Base-by-base conservation (phyloP, 1,140 invertebrate genomes). In the Cepaea nemoralis region DNA sequence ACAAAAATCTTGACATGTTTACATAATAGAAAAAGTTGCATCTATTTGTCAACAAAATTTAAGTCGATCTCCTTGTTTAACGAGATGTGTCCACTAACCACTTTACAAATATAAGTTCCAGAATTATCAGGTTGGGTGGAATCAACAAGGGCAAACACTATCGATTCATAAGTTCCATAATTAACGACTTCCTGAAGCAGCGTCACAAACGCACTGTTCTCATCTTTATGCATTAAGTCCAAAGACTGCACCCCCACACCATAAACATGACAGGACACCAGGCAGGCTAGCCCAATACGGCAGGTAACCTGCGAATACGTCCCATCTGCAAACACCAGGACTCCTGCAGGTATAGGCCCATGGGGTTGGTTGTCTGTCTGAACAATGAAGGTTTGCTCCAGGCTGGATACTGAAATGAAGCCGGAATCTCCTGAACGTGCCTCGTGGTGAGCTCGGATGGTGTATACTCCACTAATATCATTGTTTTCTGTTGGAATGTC, bases 41-140 rank as follows among this genome's bases (percentile, higher is more conserved):
- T 55, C 33, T 63, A 63, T 19, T 31, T 63, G 3, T 63, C 59
- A 6, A 63, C n/a, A 63, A 63, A 63, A 31, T 31, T 8, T 1
- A 63, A n/a, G 27, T 63, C 59, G 6, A 63, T 63, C n/a, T 63
- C 59, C 27, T 63, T 63, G 59, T 16, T 63, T 63, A 63, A 31
- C 0, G 59, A 63, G 33, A 31, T 31, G 33, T 10, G 59, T 16
- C 59, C 59, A 63, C 59, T 63, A 10, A 31, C 59, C 5, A 27
- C 59, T 63, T 63, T 22, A 31, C 59, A 63, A 31, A 63, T 2
- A 31, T 63, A 63, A 16, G 59, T 63, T 6, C 59, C 59, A 63
- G 59, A 31, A 27, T 31, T 27, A 5, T 6, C 27, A 0, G 59
- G 59, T 2, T 63, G 27, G n/a, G 59, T 63, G 59, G 59, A 31